These are phyloP conservation scores for Galerucella nymphaeae DNA, from an alignment of 2,888 invertebrate species.

Conservation along the genomic window DNA sequence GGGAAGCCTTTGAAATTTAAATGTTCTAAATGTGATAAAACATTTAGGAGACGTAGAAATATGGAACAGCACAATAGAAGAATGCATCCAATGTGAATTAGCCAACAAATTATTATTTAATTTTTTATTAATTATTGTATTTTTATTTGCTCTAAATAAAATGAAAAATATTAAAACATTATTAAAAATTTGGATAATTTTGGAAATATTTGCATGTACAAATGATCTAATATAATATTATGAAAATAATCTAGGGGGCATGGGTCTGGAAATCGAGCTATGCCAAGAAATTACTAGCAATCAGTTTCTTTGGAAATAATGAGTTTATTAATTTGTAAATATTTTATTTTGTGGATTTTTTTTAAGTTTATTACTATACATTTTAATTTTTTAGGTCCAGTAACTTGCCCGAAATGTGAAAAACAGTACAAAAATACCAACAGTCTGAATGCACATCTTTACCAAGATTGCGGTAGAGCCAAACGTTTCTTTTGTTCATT, in stretches of 20 bases:
- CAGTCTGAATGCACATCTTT: conserved; percentile 49
- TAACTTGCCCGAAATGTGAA: conserved; percentile 48
- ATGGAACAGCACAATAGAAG: conserved; percentile 48
- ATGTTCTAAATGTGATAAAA: conserved; percentile 50
- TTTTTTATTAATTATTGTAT: too few species aligned
- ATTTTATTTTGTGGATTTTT: not conserved
- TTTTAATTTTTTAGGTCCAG: conserved; percentile 22
- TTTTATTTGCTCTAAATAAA: too few species aligned
- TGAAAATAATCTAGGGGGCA: too few species aligned
- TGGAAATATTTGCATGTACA: too few species aligned
- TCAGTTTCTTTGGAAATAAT: too few species aligned
- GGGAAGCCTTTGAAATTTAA: conserved; percentile 52
- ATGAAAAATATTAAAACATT: too few species aligned
- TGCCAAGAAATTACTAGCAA: too few species aligned
- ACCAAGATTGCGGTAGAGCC: conserved; percentile 36
- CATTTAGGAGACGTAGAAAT: conserved; percentile 50
- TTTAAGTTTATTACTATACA: conserved; percentile 4
- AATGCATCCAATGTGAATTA: conserved; percentile 42
- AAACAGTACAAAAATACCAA: conserved; percentile 49
- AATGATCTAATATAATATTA: too few species aligned
- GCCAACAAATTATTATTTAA: too few species aligned
- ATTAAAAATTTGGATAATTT: too few species aligned
- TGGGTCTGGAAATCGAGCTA: too few species aligned
- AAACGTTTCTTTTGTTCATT: conserved; percentile 32
- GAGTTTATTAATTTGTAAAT: not conserved